Percentiles rank a stretch among this genome's conserved stretches.
Evolutionary conservation across 2,888 invertebrate genomes (phyloP).

Genomic region (Drosophila formosana): DNA sequence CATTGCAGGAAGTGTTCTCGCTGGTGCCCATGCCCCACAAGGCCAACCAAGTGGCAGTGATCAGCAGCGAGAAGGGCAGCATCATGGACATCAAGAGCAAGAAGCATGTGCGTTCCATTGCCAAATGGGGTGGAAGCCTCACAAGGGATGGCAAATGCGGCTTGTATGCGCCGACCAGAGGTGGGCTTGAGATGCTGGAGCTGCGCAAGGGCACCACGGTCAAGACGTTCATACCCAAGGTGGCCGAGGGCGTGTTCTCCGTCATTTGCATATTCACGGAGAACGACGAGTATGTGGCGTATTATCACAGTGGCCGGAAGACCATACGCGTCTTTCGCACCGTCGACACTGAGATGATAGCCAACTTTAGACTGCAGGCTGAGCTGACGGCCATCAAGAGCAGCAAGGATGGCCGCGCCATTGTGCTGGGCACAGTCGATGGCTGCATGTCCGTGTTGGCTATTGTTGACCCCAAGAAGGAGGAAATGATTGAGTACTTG

Average conservation of each 20-base stretch:
- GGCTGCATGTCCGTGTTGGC: constrained; percentile 97
- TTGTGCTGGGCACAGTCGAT: constrained; percentile 96
- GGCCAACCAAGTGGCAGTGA: constrained; percentile 93
- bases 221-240: constrained; percentile 95
- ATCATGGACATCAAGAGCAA: constrained; percentile 96
- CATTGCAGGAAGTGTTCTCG: constrained; percentile 88
- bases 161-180: constrained; percentile 95
- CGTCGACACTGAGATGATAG: constrained; percentile 94
- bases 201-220: constrained; percentile 95
- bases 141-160: constrained; percentile 95
- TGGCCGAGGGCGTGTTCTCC: constrained; percentile 98
- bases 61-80: constrained; percentile 95
- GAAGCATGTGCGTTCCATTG: constrained; percentile 93
- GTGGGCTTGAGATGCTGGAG: constrained; percentile 96
- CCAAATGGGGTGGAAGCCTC: constrained; percentile 96
- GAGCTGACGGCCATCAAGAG: constrained; percentile 95
- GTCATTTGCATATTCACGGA: constrained; percentile 97
- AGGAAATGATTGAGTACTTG: constrained; percentile 88
- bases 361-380: constrained; percentile 96
- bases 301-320: constrained; percentile 97
- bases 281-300: constrained; percentile 97
- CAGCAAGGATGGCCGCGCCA: constrained; percentile 90
- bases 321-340: constrained; percentile 97
- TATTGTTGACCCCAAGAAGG: constrained; percentile 90
- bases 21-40: constrained; percentile 94